Conservation (phyloP, 2,888 invertebrate genomes). For the Nesidiocoris tenuis region DNA sequence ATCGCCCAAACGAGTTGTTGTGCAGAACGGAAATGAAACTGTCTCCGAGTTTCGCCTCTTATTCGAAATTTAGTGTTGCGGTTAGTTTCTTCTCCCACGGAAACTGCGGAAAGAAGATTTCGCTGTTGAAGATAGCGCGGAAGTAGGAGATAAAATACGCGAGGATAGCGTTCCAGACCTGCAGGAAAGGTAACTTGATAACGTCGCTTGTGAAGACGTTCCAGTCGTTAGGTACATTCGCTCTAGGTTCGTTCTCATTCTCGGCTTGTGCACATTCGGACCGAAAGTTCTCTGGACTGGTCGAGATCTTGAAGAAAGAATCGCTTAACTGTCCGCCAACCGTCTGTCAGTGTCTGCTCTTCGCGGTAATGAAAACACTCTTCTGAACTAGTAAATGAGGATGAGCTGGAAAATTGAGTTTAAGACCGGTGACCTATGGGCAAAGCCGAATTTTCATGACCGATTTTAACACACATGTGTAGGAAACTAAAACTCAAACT, state of each 20-base stretch:
- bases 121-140: slow-evolving; percentile 9
- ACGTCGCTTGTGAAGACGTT: slow-evolving; percentile 9
- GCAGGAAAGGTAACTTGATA: slow-evolving; percentile 19
- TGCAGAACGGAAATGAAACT: slow-evolving; percentile 25
- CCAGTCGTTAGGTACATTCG: slow-evolving; percentile 32
- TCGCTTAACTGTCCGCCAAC: too few species aligned
- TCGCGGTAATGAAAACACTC: too few species aligned
- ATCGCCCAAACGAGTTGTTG: too few species aligned
- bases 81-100: not conserved
- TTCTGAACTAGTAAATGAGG: too few species aligned
- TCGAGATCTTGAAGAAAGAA: not conserved
- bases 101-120: not conserved
- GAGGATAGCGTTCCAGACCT: not conserved
- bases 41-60: not conserved
- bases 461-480: too few species aligned
- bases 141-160: not conserved
- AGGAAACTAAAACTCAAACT: too few species aligned
- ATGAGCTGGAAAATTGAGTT: too few species aligned
- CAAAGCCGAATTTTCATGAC: too few species aligned
- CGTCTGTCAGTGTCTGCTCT: too few species aligned
- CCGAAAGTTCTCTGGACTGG: not conserved
- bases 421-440: too few species aligned
- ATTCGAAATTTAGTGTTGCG: not conserved
- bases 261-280: not conserved
- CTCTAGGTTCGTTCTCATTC: not conserved